Evolutionary conservation across 2,797 vertebrate species (phyloP).

Genomic region (Acipenser oxyrinchus): DNA sequence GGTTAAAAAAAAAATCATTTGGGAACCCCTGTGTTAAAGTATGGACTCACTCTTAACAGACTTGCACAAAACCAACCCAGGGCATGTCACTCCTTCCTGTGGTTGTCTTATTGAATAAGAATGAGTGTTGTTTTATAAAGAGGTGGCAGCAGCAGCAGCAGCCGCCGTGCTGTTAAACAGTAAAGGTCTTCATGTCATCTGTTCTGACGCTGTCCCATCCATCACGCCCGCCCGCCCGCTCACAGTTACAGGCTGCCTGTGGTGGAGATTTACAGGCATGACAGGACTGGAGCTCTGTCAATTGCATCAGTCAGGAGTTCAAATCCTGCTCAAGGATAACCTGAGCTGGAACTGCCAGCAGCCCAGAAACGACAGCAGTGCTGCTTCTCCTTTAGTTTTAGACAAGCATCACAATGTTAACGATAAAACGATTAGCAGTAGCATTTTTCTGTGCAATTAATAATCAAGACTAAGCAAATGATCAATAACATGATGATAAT

Average conservation of each 20-base stretch:
- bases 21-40: too few species aligned
- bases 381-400: background rate
- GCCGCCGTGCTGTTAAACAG: slow-evolving; percentile 5
- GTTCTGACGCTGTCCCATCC: slow-evolving; percentile 7
- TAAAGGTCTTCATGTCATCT: slow-evolving; percentile 13
- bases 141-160: background rate
- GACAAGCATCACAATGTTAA: too few species aligned
- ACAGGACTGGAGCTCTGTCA: slow-evolving; percentile 6
- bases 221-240: background rate
- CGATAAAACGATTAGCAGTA: too few species aligned
- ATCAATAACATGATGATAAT: too few species aligned
- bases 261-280: slow-evolving; percentile 11
- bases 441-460: too few species aligned
- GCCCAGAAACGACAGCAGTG: slow-evolving; percentile 7
- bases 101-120: slow-evolving; percentile 26
- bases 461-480: too few species aligned
- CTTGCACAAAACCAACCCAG: slow-evolving; percentile 27
- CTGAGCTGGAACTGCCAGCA: slow-evolving; percentile 31
- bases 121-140: slow-evolving; percentile 22
- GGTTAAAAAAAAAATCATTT: too few species aligned
- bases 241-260: background rate
- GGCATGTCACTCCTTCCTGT: slow-evolving; percentile 26
- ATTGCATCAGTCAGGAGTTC: slow-evolving; percentile 10
- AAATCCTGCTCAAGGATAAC: slow-evolving; percentile 34
- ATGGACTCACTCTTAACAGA: slow-evolving; percentile 22